phyloP scores from a whole-genome alignment of 2,888 invertebrate genomes.

The Apomyelois bistriatella region DNA sequence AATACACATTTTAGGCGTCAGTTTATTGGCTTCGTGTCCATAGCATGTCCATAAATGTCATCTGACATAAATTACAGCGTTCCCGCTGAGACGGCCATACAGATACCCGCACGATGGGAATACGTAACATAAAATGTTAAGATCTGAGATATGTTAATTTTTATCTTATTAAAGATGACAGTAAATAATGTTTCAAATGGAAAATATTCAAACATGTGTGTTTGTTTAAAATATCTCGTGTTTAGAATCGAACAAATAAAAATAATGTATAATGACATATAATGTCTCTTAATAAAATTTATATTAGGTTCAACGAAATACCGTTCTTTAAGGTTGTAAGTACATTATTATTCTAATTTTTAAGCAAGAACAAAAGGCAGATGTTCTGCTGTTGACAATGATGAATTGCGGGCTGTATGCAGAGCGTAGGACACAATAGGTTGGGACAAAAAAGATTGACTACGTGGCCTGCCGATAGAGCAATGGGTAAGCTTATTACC shows the following conservation, averaged over 20 bases:
- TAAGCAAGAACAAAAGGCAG: conserved; percentile 69
- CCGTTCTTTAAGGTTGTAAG: conserved; percentile 47
- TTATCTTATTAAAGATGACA: conserved; percentile 40
- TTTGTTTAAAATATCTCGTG: conserved; percentile 23
- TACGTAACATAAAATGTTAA: conserved; percentile 41
- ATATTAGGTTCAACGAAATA: conserved; percentile 24
- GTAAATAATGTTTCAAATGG: conserved; percentile 39
- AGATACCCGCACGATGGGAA: conserved; percentile 28
- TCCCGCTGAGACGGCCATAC: conserved; percentile 37
- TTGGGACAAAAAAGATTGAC: conserved; percentile 60
- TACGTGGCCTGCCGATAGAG: conserved; percentile 33
- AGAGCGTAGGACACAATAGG: conserved; percentile 49
- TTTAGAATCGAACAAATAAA: background rate
- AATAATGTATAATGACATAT: background rate
- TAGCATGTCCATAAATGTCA: conserved; percentile 69
- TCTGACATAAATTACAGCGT: conserved; percentile 56
- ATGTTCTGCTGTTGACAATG: conserved; percentile 62
- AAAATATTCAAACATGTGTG: conserved; percentile 25
- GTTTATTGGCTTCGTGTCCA: conserved; percentile 53
- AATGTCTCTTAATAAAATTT: background rate
- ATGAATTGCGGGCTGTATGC: conserved; percentile 57
- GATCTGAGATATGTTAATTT: conserved; percentile 59
- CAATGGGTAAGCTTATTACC: conserved; percentile 56
- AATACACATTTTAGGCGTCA: conserved; percentile 48
- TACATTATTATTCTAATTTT: conserved; percentile 67